A percentile compares a stretch with the other conserved stretches of the same genome.
phyloP scores from a whole-genome alignment of 2,797 vertebrate genomes.

The Erethizon dorsatum region DNA sequence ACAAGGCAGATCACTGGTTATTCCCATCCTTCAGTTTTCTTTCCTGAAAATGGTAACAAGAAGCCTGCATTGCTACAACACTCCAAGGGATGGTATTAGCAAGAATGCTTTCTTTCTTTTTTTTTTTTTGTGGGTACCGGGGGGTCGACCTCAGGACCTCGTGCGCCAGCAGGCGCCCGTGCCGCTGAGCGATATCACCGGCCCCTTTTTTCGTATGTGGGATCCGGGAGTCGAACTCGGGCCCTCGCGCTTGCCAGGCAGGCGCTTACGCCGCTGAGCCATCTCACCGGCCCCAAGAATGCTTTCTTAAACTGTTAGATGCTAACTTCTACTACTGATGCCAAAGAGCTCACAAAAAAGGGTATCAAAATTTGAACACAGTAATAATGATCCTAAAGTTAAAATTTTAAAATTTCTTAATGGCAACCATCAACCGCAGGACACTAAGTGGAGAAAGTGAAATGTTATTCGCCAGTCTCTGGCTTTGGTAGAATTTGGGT shows the following conservation, averaged over 20 bases:
- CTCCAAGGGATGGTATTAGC: fast-evolving
- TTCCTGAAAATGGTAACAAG: neutral
- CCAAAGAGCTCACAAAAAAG: neutral
- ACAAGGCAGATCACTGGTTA: fast-evolving
- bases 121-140: no score
- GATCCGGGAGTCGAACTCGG: no score
- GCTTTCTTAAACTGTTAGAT: neutral
- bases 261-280: no score
- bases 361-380: neutral
- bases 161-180: no score
- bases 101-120: neutral
- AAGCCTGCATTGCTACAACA: no score
- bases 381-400: neutral
- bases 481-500: neutral
- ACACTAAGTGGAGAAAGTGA: constrained; percentile 28
- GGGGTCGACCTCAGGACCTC: no score
- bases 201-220: no score
- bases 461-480: neutral
- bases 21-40: neutral
- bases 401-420: constrained; percentile 71
- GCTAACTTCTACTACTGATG: neutral
- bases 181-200: no score
- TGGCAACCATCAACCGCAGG: constrained; percentile 36
- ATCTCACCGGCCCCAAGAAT: no score
- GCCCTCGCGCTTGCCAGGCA: no score